Evolutionary conservation across 2,888 invertebrate species (phyloP).

Genomic region (Oligia latruncula): DNA sequence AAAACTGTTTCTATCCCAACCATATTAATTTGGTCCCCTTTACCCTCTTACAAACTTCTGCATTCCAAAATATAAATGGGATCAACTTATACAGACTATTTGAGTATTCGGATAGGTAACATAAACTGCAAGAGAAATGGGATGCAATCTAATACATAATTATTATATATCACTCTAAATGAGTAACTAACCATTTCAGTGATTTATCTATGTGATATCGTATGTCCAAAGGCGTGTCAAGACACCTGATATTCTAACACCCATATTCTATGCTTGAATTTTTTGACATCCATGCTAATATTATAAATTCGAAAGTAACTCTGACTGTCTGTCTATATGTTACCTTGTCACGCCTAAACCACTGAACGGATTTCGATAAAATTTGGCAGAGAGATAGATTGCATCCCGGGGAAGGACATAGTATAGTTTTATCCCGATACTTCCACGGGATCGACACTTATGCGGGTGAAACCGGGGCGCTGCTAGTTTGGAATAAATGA

Average conservation of each 20-base stretch:
- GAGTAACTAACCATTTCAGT: background rate
- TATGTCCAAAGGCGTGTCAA: background rate
- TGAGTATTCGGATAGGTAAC: background rate
- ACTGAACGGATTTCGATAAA: no score
- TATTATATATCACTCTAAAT: background rate
- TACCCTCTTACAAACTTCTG: background rate
- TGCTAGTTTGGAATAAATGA: background rate
- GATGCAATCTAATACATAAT: background rate
- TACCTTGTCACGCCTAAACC: no score
- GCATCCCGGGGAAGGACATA: no score
- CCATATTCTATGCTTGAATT: background rate
- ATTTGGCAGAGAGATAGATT: no score
- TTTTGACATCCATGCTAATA: background rate
- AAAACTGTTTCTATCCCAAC: background rate
- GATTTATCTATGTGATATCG: background rate
- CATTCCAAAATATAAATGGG: background rate
- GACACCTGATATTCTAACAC: background rate
- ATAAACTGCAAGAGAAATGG: background rate
- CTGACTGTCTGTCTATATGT: no score
- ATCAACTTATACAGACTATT: background rate
- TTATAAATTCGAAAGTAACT: no score
- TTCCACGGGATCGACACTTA: no score
- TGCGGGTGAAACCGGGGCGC: no score
- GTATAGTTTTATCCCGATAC: no score
- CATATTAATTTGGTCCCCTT: no score